Conservation (phyloP, 1,140 invertebrate genomes). For the Leptoteleia sp. region DNA sequence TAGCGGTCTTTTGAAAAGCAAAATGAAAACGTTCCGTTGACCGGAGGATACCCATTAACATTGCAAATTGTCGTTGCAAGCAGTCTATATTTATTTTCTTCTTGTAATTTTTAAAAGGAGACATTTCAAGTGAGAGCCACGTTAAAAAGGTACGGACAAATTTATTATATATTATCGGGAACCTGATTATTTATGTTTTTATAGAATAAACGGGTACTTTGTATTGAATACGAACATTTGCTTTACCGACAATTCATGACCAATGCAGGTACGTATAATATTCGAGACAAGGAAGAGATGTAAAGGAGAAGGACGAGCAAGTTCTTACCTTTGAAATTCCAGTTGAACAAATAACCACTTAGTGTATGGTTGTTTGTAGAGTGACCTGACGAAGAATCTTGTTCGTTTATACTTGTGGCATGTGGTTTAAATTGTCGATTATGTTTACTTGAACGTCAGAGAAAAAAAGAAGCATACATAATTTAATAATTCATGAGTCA, state of each 20-base stretch:
- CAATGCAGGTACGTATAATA: conserved; percentile 32
- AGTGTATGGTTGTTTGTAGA: conserved; percentile 34
- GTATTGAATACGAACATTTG: conserved; percentile 8
- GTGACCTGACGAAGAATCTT: conserved; percentile 33
- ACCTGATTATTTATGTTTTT: conserved; percentile 36
- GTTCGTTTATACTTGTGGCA: conserved; percentile 9
- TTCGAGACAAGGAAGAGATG: conserved; percentile 32
- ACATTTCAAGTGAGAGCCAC: conserved; percentile 1
- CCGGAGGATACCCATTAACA: conserved; percentile 46
- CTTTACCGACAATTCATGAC: conserved; percentile 22
- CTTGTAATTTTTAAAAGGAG: neutral
- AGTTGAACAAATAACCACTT: conserved; percentile 53
- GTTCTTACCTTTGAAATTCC: conserved; percentile 46
- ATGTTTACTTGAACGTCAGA: conserved; percentile 5
- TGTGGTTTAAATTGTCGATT: conserved; percentile 23
- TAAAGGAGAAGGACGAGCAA: conserved; percentile 47
- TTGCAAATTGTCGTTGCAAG: conserved; percentile 26
- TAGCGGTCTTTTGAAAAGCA: conserved; percentile 30
- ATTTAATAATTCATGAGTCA: too few relatives aligned
- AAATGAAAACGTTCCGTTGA: conserved; percentile 43
- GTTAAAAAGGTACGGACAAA: conserved; percentile 21
- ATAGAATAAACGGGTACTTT: conserved; percentile 13
- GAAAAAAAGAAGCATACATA: too few relatives aligned
- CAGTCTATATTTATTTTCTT: conserved; percentile 23
- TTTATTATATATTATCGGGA: conserved; percentile 28